phyloP scores from a whole-genome alignment of 1,140 invertebrate species.

The Drosophila mauritiana region DNA sequence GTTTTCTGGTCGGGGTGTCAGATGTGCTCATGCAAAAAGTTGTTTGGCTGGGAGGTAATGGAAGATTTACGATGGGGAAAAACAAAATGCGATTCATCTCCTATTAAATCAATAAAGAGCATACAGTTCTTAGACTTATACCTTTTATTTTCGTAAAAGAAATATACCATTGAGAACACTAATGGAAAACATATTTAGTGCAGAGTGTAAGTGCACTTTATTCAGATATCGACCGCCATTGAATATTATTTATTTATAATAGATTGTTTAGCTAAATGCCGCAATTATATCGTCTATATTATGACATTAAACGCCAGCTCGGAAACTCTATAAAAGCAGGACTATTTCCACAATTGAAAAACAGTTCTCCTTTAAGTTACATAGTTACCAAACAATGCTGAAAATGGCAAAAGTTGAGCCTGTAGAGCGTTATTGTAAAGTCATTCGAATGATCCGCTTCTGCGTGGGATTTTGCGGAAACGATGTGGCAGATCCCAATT shows the following conservation, averaged over 20 bases:
- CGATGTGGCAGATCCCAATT: slow-evolving; percentile 55
- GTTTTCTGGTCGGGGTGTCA: slow-evolving; percentile 50
- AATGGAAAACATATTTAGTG: too few species aligned
- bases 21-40: slow-evolving; percentile 74
- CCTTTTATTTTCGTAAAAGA: background rate
- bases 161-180: background rate
- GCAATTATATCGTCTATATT: slow-evolving; percentile 63
- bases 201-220: background rate
- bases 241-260: background rate
- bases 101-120: slow-evolving; percentile 1
- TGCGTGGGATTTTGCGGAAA: slow-evolving; percentile 54
- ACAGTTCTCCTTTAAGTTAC: background rate
- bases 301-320: slow-evolving; percentile 25
- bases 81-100: background rate
- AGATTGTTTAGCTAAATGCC: slow-evolving; percentile 3
- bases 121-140: background rate
- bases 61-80: too few species aligned
- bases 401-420: slow-evolving; percentile 23
- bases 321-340: slow-evolving; percentile 33
- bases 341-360: background rate
- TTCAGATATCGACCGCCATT: background rate
- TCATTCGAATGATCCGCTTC: slow-evolving; percentile 47
- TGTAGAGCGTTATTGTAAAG: slow-evolving; percentile 24
- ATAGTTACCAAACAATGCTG: too few species aligned
- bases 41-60: slow-evolving; percentile 7